phyloP scores from a whole-genome alignment of 2,113 vertebrate species.

The Phalacrocorax brasilianus region DNA sequence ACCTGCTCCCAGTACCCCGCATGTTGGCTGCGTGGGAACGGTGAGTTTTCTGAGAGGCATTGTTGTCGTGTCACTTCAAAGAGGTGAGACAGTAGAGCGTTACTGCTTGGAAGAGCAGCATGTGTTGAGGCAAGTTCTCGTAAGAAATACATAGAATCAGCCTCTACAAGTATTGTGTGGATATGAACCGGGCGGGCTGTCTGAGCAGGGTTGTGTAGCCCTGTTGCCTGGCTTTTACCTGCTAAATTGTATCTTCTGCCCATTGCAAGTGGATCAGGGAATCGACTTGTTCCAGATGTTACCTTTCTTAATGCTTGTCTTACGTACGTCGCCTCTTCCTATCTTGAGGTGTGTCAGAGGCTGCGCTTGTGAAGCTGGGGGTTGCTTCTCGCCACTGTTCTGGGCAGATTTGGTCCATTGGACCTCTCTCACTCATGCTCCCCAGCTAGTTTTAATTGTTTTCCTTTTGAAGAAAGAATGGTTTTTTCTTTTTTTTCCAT shows the following conservation, averaged over 20 bases:
- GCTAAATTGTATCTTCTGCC: background rate
- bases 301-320: background rate
- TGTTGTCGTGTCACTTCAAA: background rate
- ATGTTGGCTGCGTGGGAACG: background rate
- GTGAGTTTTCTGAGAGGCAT: background rate
- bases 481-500: background rate
- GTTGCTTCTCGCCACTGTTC: background rate
- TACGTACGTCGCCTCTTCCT: background rate
- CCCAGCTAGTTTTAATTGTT: background rate
- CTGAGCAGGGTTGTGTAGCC: background rate
- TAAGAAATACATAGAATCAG: background rate
- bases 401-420: background rate
- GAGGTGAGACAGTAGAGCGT: background rate
- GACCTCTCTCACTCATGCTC: background rate
- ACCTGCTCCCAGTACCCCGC: fast-evolving
- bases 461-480: background rate
- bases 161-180: background rate
- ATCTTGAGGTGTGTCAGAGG: background rate
- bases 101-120: background rate
- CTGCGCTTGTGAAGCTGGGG: background rate
- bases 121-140: background rate
- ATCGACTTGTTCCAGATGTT: fast-evolving
- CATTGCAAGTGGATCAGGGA: background rate
- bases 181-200: too few species aligned
- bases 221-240: background rate